Evolutionary conservation across 1,140 invertebrate genomes (phyloP).

Genomic region (Zaprionus ornatus): DNA sequence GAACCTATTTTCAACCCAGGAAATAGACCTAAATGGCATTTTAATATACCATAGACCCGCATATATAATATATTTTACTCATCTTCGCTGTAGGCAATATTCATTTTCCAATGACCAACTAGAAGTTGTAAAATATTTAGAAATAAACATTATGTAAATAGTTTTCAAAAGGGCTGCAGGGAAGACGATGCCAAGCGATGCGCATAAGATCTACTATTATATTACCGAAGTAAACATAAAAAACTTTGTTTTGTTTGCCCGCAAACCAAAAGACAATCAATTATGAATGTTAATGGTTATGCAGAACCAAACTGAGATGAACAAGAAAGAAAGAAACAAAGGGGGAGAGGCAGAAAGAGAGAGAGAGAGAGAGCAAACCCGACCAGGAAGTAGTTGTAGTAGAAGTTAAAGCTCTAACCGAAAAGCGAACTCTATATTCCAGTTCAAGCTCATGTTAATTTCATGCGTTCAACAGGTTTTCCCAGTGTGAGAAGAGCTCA

Average conservation of each 20-base stretch:
- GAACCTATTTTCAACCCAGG: not conserved
- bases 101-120: conserved; percentile 1
- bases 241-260: conserved; percentile 43
- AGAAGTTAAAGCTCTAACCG: conserved; percentile 15
- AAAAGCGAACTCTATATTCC: conserved; percentile 40
- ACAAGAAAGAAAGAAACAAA: not conserved
- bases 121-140: conserved; percentile 26
- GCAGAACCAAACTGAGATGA: conserved; percentile 12
- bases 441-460: conserved; percentile 69
- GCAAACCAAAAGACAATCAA: conserved; percentile 53
- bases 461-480: conserved; percentile 76
- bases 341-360: not conserved
- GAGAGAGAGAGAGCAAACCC: conserved; percentile 14
- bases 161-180: conserved; percentile 32
- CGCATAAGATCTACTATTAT: conserved; percentile 12
- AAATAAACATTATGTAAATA: conserved; percentile 42
- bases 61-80: conserved; percentile 15
- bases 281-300: conserved; percentile 63
- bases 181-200: not conserved
- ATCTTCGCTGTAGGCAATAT: not conserved
- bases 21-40: not conserved
- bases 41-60: conserved; percentile 6
- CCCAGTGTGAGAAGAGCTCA: not conserved
- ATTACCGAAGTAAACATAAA: conserved; percentile 34
- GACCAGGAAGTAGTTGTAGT: conserved; percentile 53